These are phyloP conservation scores for Carassius auratus DNA, from an alignment of 2,113 vertebrate genomes.

Conservation along the genomic window DNA sequence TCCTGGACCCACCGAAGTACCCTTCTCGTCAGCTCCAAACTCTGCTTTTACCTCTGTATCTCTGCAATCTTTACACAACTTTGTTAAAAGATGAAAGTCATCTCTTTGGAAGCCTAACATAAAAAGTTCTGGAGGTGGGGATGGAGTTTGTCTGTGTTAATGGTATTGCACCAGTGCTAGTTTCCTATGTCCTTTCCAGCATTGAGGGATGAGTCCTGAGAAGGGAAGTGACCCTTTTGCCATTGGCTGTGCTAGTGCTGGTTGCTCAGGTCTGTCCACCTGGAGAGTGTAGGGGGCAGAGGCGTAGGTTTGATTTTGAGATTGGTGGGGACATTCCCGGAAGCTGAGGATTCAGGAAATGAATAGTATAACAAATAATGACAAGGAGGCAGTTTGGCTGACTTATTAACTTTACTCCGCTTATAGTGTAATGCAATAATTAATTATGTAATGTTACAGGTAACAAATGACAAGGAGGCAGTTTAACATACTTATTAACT, in stretches of 20 bases:
- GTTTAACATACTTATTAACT: too few species aligned
- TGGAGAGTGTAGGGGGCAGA: constrained; percentile 44
- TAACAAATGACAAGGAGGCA: too few species aligned
- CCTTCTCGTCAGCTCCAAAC: constrained; percentile 27
- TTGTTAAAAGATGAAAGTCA: neutral
- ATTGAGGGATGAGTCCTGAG: constrained; percentile 34
- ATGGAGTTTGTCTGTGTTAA: neutral
- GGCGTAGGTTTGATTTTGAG: too few species aligned
- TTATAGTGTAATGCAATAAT: too few species aligned
- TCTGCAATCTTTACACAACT: constrained; percentile 21
- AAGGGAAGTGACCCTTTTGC: constrained; percentile 34
- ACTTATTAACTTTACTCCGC: too few species aligned
- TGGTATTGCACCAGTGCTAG: constrained; percentile 33
- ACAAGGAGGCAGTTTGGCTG: too few species aligned
- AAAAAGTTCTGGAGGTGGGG: neutral
- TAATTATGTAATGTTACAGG: too few species aligned
- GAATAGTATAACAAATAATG: too few species aligned
- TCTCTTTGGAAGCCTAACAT: neutral
- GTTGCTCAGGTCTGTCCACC: constrained; percentile 50
- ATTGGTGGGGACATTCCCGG: too few species aligned
- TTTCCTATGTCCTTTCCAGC: constrained; percentile 45
- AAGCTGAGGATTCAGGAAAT: too few species aligned
- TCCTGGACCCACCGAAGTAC: constrained; percentile 23
- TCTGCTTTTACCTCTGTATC: constrained; percentile 13
- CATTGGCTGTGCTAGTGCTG: neutral